These are phyloP conservation scores for Sisyra terminalis DNA, from an alignment of 2,888 invertebrate genomes.

Conservation along the genomic window DNA sequence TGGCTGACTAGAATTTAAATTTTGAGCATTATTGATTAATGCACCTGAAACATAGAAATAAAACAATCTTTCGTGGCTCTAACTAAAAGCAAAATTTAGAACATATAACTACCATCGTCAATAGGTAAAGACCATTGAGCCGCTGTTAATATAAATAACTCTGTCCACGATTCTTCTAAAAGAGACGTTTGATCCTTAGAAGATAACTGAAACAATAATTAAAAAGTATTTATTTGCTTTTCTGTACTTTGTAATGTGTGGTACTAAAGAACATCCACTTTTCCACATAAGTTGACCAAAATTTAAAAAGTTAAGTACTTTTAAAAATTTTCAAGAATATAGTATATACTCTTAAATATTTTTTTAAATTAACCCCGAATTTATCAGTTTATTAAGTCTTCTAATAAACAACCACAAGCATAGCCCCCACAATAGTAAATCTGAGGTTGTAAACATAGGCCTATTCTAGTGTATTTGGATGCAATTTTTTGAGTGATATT, in stretches of 20 bases:
- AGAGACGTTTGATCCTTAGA: slow-evolving; percentile 55
- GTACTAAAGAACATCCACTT: neutral
- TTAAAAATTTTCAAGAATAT: too few species aligned
- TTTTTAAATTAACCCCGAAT: too few species aligned
- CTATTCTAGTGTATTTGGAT: too few species aligned
- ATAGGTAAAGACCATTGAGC: slow-evolving; percentile 65
- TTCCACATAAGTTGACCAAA: neutral
- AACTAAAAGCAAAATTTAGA: neutral
- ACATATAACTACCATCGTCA: slow-evolving; percentile 41
- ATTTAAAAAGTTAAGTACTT: neutral
- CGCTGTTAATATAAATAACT: slow-evolving; percentile 66
- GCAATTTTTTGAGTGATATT: too few species aligned
- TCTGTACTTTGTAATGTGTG: neutral
- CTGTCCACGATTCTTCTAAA: slow-evolving; percentile 67
- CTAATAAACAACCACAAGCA: too few species aligned
- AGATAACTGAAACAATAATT: slow-evolving; percentile 32
- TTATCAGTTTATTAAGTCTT: too few species aligned
- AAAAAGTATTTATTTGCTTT: neutral
- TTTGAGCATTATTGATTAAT: slow-evolving; percentile 25
- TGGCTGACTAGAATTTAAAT: slow-evolving; percentile 31
- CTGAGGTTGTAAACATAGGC: too few species aligned
- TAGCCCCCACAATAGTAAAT: too few species aligned
- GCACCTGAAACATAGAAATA: slow-evolving; percentile 15
- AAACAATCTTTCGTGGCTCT: neutral
- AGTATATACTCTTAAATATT: neutral